Evolutionary conservation across 2,888 invertebrate genomes (phyloP), one percentile per base, ranked within the genome.

Genomic region (Agrypnus murinus): DNA sequence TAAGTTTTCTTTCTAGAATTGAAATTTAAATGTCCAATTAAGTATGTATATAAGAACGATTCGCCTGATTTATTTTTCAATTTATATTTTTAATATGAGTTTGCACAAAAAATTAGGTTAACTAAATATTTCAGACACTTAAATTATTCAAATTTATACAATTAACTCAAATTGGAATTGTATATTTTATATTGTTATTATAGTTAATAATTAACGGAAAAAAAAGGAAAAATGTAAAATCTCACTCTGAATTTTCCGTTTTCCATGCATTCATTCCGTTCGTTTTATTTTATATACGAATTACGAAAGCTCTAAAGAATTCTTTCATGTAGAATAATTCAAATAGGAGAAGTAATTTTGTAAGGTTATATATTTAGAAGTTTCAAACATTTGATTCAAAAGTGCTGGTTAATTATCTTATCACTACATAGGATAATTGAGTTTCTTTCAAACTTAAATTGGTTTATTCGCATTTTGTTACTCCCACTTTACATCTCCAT

Each of bases 401-500:
- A 80, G 74, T 78, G 79, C 75, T 73, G 77, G 79, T 81, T 82
- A 82, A 82, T 82, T 81, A 82, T 81, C 81, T 81, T 81, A 81
- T 81, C 81, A 81, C 80, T 82, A 80, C 79, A 80, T 74, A 79
- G 80, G 79, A 79, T 83, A 83, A 83, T 83, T 82, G 82, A 83
- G 82, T 82, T 83, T 83, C 82, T 82, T 83, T 81, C 81, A 80
- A 83, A 83, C 81, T 83, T 83, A 82, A 83, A 83, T 83, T 83
- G 82, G 81, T 83, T 82, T 82, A 82, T 82, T 82, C 82, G 80
- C 81, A 82, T 82, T 83, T 80, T 79, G 81, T 78, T 81, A 82
- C 80, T 82, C 81, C 75, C 69, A 62, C 66, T 71, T 65, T 69
- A 71, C 65, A 69, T 72, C 60, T 65, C 57, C 69, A 66, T 73